These are phyloP conservation scores for Anhinga anhinga DNA, from an alignment of 2,113 vertebrate species.

Conservation along the genomic window DNA sequence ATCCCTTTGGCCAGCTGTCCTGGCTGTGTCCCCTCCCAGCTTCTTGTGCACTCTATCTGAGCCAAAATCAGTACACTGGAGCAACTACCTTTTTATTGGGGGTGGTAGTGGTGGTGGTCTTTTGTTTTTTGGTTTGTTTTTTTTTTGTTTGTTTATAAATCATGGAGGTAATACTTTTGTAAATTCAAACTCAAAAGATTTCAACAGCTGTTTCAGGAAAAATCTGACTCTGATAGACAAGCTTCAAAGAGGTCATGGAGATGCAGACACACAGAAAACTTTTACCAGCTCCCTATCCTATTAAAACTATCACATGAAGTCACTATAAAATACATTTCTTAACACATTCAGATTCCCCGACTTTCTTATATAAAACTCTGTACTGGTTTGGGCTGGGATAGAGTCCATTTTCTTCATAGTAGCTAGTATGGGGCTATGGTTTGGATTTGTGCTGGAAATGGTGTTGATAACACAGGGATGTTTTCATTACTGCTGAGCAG, in stretches of 20 bases:
- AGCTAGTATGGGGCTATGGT: too few relatives aligned
- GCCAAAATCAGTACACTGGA: neutral
- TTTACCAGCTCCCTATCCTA: neutral
- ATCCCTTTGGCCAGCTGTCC: neutral
- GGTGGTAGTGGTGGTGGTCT: accelerated
- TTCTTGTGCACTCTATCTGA: neutral
- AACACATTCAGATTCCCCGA: neutral
- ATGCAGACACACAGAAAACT: neutral
- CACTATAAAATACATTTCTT: neutral
- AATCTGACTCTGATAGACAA: neutral
- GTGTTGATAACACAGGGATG: too few relatives aligned
- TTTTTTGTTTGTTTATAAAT: neutral
- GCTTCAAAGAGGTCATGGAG: neutral
- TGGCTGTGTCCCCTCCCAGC: too few relatives aligned
- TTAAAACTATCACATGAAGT: neutral
- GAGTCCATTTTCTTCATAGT: too few relatives aligned
- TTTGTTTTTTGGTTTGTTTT: too few relatives aligned
- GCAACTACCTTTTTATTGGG: neutral
- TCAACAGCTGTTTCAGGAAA: neutral
- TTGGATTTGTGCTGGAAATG: too few relatives aligned
- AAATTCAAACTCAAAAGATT: neutral
- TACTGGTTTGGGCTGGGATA: too few relatives aligned
- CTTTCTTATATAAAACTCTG: neutral
- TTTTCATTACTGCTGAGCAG: too few relatives aligned
- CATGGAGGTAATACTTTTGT: neutral